Evolutionary conservation across 2,888 invertebrate species (phyloP).

Genomic region (Meteorus cinctellus): DNA sequence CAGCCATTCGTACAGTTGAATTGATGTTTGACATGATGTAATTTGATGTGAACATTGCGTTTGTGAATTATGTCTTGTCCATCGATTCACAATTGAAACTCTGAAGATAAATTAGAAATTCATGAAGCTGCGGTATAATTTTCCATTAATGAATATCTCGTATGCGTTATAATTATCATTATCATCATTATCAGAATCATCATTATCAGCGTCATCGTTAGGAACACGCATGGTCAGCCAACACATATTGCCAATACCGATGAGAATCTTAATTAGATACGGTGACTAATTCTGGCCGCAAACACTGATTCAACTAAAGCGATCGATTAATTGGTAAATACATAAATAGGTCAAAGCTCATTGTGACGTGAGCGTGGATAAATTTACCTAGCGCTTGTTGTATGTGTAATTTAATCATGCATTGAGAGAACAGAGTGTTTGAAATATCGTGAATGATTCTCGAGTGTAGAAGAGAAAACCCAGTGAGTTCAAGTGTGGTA

Average conservation of each 20-base stretch:
- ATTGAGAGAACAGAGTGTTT: no score
- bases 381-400: no score
- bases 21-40: neutral
- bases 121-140: constrained; percentile 30
- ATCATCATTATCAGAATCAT: constrained; percentile 20
- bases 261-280: constrained; percentile 41
- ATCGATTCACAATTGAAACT: neutral
- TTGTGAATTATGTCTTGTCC: neutral
- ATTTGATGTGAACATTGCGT: neutral
- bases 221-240: constrained; percentile 18
- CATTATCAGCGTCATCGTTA: neutral
- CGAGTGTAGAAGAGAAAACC: no score
- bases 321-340: constrained; percentile 49
- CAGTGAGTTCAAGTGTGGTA: no score
- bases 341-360: constrained; percentile 12
- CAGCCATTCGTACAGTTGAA: neutral
- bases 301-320: constrained; percentile 45
- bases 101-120: constrained; percentile 25
- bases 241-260: constrained; percentile 27
- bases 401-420: no score
- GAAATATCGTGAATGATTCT: no score
- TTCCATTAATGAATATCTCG: constrained; percentile 38
- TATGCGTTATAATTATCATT: constrained; percentile 21
- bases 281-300: constrained; percentile 42
- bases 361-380: neutral